Conservation (phyloP, 2,888 invertebrate species). For the Nomada ferruginata region DNA sequence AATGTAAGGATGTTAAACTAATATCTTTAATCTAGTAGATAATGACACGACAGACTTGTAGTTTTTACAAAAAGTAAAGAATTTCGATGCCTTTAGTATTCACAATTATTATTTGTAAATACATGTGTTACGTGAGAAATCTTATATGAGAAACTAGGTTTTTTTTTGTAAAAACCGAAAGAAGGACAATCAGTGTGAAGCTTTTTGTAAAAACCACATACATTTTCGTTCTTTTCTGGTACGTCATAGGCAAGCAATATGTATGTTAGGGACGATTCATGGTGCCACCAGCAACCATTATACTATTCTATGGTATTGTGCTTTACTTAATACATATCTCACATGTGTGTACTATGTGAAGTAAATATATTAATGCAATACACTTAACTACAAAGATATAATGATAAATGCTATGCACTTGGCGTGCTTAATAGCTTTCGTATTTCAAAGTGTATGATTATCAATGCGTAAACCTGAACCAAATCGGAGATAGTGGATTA, state of each 20-base stretch:
- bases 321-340: conserved; percentile 70
- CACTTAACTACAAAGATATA: conserved; percentile 65
- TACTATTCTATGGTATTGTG: conserved; percentile 74
- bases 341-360: conserved; percentile 62
- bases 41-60: conserved; percentile 57
- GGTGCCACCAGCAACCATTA: conserved; percentile 76
- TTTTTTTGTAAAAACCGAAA: conserved; percentile 7
- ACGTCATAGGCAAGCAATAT: conserved; percentile 73
- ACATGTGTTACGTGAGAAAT: conserved; percentile 34
- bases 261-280: conserved; percentile 77
- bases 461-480: conserved; percentile 27
- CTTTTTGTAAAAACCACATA: conserved; percentile 66
- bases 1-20: conserved; percentile 62
- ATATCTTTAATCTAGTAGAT: conserved; percentile 54
- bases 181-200: conserved; percentile 33
- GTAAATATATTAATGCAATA: conserved; percentile 68
- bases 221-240: conserved; percentile 47
- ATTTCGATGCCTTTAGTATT: conserved; percentile 42
- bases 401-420: conserved; percentile 60
- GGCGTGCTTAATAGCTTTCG: conserved; percentile 41
- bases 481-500: conserved; percentile 7
- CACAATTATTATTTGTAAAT: conserved; percentile 39
- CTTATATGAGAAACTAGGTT: conserved; percentile 16
- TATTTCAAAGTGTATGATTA: conserved; percentile 39
- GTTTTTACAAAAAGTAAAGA: conserved; percentile 62